These are phyloP conservation scores for Agelaius phoeniceus DNA, from an alignment of 2,113 vertebrate species.

Conservation along the genomic window DNA sequence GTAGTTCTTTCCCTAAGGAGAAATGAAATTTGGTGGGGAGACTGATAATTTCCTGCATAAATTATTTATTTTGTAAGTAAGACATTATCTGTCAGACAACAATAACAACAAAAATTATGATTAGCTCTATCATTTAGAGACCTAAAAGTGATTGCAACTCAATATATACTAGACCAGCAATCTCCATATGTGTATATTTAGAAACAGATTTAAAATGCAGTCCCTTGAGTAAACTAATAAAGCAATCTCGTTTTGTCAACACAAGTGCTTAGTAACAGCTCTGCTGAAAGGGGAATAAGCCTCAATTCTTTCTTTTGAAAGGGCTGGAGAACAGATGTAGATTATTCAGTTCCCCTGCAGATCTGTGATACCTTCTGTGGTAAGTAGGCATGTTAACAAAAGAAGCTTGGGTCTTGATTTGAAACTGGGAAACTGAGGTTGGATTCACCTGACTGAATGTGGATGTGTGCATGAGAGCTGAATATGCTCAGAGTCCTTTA, in stretches of 20 bases:
- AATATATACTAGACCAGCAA: not conserved
- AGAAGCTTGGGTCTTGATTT: not conserved
- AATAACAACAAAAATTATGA: not conserved
- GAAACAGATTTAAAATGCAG: not conserved
- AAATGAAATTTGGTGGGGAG: not conserved
- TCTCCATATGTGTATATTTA: not conserved
- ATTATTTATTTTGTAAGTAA: not conserved
- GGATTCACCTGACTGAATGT: not conserved
- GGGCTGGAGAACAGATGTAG: conserved; percentile 72
- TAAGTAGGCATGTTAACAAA: conserved; percentile 43
- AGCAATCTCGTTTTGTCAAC: not conserved
- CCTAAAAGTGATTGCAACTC: not conserved
- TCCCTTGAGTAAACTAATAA: not conserved
- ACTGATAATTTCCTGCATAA: not conserved
- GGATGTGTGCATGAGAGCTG: not conserved
- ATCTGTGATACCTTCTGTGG: conserved; percentile 63
- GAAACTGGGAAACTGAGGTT: not conserved
- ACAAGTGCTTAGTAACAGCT: not conserved
- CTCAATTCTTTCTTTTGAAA: conserved; percentile 39
- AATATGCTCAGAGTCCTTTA: not conserved
- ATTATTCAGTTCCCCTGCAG: conserved; percentile 68
- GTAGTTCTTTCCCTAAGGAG: not conserved
- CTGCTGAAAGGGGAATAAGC: not conserved
- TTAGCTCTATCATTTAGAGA: not conserved
- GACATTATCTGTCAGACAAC: not conserved